phyloP scores from a whole-genome alignment of 2,888 invertebrate species.

The Lepetodrilus schrolli region DNA sequence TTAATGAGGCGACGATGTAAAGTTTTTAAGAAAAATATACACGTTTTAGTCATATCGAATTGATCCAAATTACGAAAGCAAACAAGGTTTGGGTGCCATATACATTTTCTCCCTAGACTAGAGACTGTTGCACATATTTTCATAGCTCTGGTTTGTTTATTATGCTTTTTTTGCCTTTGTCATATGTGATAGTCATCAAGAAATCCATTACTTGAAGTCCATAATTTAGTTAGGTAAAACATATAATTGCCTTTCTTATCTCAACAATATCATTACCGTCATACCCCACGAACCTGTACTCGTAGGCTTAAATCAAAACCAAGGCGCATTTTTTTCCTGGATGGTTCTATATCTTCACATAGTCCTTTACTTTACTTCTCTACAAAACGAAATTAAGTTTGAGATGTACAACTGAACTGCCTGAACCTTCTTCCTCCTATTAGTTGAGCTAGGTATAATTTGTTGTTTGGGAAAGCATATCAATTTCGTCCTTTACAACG shows the following conservation, averaged over 20 bases:
- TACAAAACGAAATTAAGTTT: neutral
- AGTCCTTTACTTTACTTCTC: neutral
- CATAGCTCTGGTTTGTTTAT: constrained; percentile 16
- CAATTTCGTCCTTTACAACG: constrained; percentile 10
- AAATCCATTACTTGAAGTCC: constrained; percentile 17
- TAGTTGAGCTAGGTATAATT: constrained; percentile 9
- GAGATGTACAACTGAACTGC: no score
- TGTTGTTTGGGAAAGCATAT: neutral
- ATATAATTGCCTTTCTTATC: no score
- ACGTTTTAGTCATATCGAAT: neutral
- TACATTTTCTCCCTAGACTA: neutral
- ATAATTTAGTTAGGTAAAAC: no score
- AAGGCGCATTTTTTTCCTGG: no score
- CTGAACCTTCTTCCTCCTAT: neutral
- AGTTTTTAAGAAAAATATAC: neutral
- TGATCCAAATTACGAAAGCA: neutral
- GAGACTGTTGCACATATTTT: neutral
- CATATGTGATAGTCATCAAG: constrained; percentile 3
- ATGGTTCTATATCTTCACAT: neutral
- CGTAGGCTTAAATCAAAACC: no score
- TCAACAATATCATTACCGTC: no score
- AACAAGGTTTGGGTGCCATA: neutral
- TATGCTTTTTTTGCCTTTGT: constrained; percentile 14
- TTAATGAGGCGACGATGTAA: neutral
- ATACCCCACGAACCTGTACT: no score